Evolutionary conservation across 2,888 invertebrate species (phyloP).

Genomic region (Calameuta filiformis): DNA sequence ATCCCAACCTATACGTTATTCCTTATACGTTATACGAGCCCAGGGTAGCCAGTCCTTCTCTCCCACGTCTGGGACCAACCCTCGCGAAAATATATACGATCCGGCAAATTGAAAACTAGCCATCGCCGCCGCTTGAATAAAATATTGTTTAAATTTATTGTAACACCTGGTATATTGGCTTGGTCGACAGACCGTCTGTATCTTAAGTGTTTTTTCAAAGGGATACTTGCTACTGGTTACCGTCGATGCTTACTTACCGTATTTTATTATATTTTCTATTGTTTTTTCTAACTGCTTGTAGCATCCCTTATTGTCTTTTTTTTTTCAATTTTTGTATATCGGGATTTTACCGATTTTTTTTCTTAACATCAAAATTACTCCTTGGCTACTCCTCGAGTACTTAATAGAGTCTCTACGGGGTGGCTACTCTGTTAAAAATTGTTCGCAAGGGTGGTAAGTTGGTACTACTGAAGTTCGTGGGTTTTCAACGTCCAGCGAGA

Average conservation of each 20-base stretch:
- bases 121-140: conserved; percentile 64
- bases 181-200: neutral
- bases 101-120: conserved; percentile 65
- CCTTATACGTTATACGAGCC: neutral
- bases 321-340: neutral
- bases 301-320: neutral
- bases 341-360: neutral
- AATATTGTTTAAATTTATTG: conserved; percentile 65
- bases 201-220: neutral
- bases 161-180: conserved; percentile 62
- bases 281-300: neutral
- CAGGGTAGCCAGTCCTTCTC: neutral
- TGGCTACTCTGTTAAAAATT: neutral
- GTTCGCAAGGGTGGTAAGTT: neutral
- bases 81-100: conserved; percentile 60
- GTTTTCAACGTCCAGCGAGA: neutral
- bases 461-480: neutral
- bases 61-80: conserved; percentile 12
- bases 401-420: neutral
- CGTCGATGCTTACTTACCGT: neutral
- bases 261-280: neutral
- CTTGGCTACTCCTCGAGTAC: neutral
- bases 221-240: neutral
- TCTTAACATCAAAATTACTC: neutral
- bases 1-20: neutral